Evolutionary conservation across 2,113 vertebrate species (phyloP), one percentile per base, ranked within the genome.

Genomic region (Microcebus lehilahytsara): DNA sequence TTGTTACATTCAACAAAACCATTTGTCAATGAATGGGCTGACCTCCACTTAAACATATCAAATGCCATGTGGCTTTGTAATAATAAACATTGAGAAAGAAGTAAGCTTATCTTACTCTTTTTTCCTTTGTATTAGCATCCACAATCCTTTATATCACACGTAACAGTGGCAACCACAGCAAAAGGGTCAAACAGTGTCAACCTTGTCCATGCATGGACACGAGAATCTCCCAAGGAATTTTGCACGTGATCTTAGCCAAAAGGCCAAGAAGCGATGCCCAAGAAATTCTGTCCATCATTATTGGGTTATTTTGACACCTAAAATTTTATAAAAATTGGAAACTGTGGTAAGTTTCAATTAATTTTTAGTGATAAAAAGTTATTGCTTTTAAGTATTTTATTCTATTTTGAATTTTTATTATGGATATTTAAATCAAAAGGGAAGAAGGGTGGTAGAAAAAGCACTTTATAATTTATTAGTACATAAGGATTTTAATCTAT

Each of bases 321-420:
- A 95, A 92, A 85, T 85, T 77, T 72, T 85, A 81, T 12, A 51
- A 60, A 51, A 81, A 49, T 53, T 62, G 9, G 27, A 94, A 84
- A 58, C 2, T 46, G n/a, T n/a, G 4, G 34, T 92, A 46, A n/a
- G 30, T 64, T 79, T 86, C 69, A 11, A 72, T 32, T 58, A 66
- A 32, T 27, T 87, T 78, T 94, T 78, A 67, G 25, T 49, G 67
- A 78, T 32, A 74, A 78, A 95, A 7, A 30, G 77, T 75, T 67
- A 22, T 72, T 91, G n/a, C 37, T 94, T 95, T 92, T 32, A 81
- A 85, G 32, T 86, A 13, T 72, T 91, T 89, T 53, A 66, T 83
- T 93, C 6, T 89, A 75, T 51, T 83, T 92, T 53, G 13, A n/a
- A 69, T 66, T 81, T 96, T 74, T 90, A 89, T 62, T 53, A 71